phyloP scores from a whole-genome alignment of 2,113 vertebrate genomes.

The Mus pahari region DNA sequence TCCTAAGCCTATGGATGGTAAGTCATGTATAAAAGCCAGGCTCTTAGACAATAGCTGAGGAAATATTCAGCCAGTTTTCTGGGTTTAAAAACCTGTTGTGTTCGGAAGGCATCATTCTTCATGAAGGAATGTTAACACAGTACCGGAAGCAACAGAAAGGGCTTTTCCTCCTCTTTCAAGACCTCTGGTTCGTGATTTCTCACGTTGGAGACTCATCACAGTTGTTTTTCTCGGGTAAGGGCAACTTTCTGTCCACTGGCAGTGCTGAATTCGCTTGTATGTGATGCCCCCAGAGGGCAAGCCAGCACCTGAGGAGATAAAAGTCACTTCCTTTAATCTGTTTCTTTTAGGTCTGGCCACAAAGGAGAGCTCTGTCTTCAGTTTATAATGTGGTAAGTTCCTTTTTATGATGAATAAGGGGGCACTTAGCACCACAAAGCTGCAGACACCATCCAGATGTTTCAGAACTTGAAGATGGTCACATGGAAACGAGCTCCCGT shows the following conservation, averaged over 20 bases:
- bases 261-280: conserved; percentile 14
- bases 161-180: conserved; percentile 41
- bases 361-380: conserved; percentile 69
- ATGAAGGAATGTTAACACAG: conserved; percentile 59
- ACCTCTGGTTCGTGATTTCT: conserved; percentile 34
- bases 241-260: not conserved
- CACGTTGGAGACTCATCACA: not conserved
- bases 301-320: not conserved
- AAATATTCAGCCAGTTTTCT: conserved; percentile 60
- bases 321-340: not conserved
- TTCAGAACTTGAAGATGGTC: conserved; percentile 48
- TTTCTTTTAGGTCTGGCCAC: not conserved
- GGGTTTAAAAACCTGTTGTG: conserved; percentile 24
- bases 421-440: conserved; percentile 68
- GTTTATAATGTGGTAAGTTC: conserved; percentile 71
- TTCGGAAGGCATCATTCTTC: conserved; percentile 77
- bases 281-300: not conserved
- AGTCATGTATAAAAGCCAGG: conserved; percentile 53
- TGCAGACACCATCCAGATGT: conserved; percentile 72
- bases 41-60: not conserved
- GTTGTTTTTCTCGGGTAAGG: conserved; percentile 33
- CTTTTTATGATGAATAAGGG: conserved; percentile 54
- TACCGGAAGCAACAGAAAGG: conserved; percentile 67
- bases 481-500: conserved; percentile 55
- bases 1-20: conserved; percentile 46